Evolutionary conservation across 2,888 invertebrate genomes (phyloP).

Genomic region (Eristalinus sepulchralis): DNA sequence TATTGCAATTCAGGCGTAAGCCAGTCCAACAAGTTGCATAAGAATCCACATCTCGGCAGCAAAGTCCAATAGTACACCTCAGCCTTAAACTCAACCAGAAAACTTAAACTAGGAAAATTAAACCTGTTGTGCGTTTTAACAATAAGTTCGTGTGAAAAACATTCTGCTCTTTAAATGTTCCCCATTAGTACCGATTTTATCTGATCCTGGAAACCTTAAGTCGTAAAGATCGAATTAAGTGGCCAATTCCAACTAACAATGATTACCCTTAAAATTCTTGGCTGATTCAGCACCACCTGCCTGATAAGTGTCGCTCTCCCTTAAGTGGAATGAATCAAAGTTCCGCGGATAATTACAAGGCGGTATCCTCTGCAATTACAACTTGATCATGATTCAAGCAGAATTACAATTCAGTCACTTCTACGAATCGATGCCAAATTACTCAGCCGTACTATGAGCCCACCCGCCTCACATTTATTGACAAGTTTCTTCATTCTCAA

Average conservation of each 20-base stretch:
- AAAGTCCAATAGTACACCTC: too few relatives aligned
- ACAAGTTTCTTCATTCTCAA: neutral
- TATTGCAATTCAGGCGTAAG: too few relatives aligned
- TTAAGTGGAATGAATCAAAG: neutral
- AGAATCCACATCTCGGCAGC: neutral
- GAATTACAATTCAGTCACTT: neutral
- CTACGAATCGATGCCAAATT: neutral
- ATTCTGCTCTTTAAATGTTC: neutral
- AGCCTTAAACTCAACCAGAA: too few relatives aligned
- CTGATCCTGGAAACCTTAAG: neutral
- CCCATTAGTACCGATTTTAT: neutral
- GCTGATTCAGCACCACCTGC: neutral
- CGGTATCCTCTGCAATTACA: neutral
- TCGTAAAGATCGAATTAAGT: too few relatives aligned
- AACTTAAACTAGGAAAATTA: neutral
- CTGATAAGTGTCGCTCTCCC: neutral
- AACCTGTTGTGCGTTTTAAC: neutral
- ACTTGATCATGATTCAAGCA: too few relatives aligned
- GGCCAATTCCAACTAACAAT: neutral
- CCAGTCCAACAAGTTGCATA: too few relatives aligned
- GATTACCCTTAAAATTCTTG: neutral
- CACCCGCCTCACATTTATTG: neutral
- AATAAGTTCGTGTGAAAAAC: neutral
- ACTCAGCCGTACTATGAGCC: neutral
- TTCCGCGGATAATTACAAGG: neutral